Conservation (phyloP, 2,797 vertebrate genomes). For the Sebastes diaconus region DNA sequence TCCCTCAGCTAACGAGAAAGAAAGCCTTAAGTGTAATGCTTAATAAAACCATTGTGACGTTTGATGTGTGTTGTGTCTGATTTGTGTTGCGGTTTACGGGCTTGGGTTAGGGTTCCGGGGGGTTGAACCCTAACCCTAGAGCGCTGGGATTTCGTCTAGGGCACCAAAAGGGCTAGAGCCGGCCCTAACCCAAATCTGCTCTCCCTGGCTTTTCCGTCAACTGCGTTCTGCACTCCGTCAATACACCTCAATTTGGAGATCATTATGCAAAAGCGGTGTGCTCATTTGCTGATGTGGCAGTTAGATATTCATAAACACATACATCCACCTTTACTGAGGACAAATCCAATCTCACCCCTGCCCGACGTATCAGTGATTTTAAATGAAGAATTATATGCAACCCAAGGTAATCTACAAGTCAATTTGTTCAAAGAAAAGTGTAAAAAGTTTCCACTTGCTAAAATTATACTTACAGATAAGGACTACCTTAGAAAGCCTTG, state of each 20-base stretch:
- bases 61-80: no score
- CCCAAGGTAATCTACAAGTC: not conserved
- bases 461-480: not conserved
- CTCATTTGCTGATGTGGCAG: slow-evolving; percentile 36
- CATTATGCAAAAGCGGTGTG: slow-evolving; percentile 48
- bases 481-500: not conserved
- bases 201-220: not conserved
- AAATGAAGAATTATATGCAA: slow-evolving; percentile 19
- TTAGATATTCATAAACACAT: slow-evolving; percentile 41
- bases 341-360: slow-evolving; percentile 21
- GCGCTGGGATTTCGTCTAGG: no score
- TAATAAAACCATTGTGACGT: no score
- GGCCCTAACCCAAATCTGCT: not conserved
- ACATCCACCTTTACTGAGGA: slow-evolving; percentile 36
- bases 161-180: no score
- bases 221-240: slow-evolving; percentile 12
- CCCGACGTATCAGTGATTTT: slow-evolving; percentile 11
- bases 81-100: no score
- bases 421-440: slow-evolving; percentile 26
- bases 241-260: slow-evolving; percentile 37
- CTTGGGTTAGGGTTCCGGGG: no score
- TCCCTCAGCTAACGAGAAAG: no score
- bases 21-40: no score
- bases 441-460: not conserved
- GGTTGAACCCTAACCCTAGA: no score